phyloP scores from a whole-genome alignment of 2,888 invertebrate species.

The Agapetus fuscipes region DNA sequence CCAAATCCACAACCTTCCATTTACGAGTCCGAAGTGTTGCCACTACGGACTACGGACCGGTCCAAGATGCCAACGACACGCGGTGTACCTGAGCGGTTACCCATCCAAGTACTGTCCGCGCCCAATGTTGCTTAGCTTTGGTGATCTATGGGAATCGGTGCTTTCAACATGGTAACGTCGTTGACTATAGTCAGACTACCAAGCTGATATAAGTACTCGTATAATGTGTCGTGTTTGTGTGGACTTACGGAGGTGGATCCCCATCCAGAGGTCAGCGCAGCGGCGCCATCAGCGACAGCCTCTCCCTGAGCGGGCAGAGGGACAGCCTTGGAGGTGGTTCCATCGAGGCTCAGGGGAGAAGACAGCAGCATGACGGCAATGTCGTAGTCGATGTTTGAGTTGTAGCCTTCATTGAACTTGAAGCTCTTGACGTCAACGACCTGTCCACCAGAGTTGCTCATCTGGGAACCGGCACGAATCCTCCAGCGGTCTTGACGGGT shows the following conservation, averaged over 20 bases:
- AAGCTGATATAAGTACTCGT: no score
- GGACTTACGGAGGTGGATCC: slow-evolving; percentile 31
- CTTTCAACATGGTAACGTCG: no score
- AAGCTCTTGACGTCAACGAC: slow-evolving; percentile 28
- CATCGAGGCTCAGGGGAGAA: slow-evolving; percentile 28
- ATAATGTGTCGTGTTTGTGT: no score
- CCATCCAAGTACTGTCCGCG: no score
- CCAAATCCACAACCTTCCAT: no score
- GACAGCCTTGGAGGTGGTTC: slow-evolving; percentile 25
- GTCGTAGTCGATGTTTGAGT: slow-evolving; percentile 31
- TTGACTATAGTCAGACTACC: no score
- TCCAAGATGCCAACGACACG: no score
- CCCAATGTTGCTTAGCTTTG: no score
- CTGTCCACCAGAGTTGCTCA: slow-evolving; percentile 31
- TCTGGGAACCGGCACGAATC: slow-evolving; percentile 23
- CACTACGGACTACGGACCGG: no score
- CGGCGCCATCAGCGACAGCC: slow-evolving; percentile 28
- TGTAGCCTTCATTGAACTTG: slow-evolving; percentile 30
- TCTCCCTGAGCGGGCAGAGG: slow-evolving; percentile 26
- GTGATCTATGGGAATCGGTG: no score
- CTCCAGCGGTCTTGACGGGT: slow-evolving; percentile 8
- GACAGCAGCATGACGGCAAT: slow-evolving; percentile 32
- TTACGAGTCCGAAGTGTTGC: no score
- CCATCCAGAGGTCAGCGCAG: slow-evolving; percentile 39
- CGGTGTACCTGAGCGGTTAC: no score